Percentiles rank a stretch among this genome's conserved stretches.
Conservation (phyloP, 2,888 invertebrate genomes). For the Andrena hattorfiana region DNA sequence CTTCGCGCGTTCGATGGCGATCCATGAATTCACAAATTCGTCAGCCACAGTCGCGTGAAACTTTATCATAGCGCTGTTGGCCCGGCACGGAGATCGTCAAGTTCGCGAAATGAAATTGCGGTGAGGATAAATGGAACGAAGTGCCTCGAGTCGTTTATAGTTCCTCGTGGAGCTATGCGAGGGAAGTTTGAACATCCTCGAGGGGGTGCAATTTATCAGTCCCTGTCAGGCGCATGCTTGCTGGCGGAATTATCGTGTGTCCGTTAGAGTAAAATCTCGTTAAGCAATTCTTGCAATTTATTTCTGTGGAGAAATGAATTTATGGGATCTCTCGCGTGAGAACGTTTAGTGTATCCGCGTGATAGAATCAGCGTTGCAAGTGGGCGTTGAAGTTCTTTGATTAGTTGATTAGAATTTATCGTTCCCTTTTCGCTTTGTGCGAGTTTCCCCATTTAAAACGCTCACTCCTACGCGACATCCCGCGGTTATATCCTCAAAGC, state of each 20-base stretch:
- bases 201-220: background rate
- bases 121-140: background rate
- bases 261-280: too few relatives aligned
- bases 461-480: background rate
- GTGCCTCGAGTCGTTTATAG: background rate
- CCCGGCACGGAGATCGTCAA: background rate
- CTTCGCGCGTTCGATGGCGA: background rate
- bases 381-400: too few relatives aligned
- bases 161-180: background rate
- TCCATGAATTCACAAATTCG: background rate
- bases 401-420: too few relatives aligned
- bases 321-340: too few relatives aligned
- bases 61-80: background rate
- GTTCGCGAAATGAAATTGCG: background rate
- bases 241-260: too few relatives aligned
- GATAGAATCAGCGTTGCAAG: too few relatives aligned
- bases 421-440: background rate
- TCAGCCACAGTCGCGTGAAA: background rate
- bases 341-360: too few relatives aligned
- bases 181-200: background rate
- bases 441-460: background rate
- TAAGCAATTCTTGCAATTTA: too few relatives aligned
- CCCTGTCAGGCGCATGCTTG: too few relatives aligned
- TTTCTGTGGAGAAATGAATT: too few relatives aligned
- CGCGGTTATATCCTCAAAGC: background rate